phyloP scores from a whole-genome alignment of 2,888 invertebrate genomes.

The Caenorhabditis becei region DNA sequence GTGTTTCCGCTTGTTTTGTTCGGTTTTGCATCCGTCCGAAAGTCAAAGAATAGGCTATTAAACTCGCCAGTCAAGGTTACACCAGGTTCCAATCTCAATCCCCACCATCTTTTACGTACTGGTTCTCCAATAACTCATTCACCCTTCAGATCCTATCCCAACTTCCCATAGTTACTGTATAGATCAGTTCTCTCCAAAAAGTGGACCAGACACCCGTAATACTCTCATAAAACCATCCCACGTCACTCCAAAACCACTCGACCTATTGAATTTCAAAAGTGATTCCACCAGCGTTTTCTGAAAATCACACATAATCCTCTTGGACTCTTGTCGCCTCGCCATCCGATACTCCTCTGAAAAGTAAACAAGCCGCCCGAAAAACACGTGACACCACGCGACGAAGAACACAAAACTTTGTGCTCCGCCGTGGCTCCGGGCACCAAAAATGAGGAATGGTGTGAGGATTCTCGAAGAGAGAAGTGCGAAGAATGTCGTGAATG shows the following conservation, averaged over 20 bases:
- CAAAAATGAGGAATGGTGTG: not conserved
- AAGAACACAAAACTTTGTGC: conserved; percentile 33
- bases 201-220: too few species aligned
- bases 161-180: too few species aligned
- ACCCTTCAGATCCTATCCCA: too few species aligned
- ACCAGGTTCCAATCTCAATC: not conserved
- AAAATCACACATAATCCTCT: conserved; percentile 8
- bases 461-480: not conserved
- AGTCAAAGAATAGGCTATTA: conserved; percentile 1
- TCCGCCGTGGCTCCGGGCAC: not conserved
- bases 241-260: not conserved
- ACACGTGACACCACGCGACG: conserved; percentile 21
- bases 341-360: conserved; percentile 35
- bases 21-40: not conserved
- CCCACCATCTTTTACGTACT: too few species aligned
- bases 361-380: conserved; percentile 32
- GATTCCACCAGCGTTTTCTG: conserved; percentile 1
- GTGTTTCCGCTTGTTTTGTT: conserved; percentile 13
- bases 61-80: conserved; percentile 29
- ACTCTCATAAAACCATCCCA: not conserved
- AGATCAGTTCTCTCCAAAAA: too few species aligned
- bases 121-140: too few species aligned
- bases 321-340: conserved; percentile 16
- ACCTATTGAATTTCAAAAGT: conserved; percentile 13
- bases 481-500: not conserved